These are phyloP conservation scores for Clarias laeviceps DNA, from an alignment of 2,797 vertebrate species.

Conservation along the genomic window DNA sequence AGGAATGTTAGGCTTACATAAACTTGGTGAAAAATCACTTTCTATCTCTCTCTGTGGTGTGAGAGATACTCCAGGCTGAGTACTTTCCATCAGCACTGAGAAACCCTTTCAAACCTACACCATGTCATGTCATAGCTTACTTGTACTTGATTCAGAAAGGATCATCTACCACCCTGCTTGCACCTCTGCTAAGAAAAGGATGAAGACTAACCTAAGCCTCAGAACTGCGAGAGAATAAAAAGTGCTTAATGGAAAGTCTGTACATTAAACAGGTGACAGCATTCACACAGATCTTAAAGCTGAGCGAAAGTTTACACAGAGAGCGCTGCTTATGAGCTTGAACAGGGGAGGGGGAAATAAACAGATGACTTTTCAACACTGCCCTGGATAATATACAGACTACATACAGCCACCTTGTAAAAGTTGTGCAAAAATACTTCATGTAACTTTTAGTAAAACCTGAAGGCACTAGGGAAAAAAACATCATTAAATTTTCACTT, in stretches of 20 bases:
- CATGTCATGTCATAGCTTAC: constrained; percentile 16
- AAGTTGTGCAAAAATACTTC: background rate
- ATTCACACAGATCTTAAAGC: background rate
- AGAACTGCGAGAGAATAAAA: constrained; percentile 10
- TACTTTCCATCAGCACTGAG: background rate
- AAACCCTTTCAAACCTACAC: background rate
- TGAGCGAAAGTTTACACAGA: background rate
- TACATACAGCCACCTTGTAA: background rate
- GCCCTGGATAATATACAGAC: constrained; percentile 13
- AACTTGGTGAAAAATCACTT: no score
- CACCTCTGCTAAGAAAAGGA: constrained; percentile 1
- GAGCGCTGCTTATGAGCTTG: background rate
- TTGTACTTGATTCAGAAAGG: background rate
- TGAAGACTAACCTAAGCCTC: background rate
- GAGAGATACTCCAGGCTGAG: background rate
- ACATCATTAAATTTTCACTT: constrained; percentile 23
- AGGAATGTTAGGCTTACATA: no score
- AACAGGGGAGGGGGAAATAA: background rate
- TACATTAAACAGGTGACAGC: background rate
- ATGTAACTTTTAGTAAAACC: constrained; percentile 1
- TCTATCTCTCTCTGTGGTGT: background rate
- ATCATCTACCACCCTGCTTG: background rate
- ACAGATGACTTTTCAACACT: background rate
- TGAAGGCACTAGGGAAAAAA: background rate
- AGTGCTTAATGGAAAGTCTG: background rate